These are phyloP conservation scores for Bothrops jararaca DNA, from an alignment of 2,113 vertebrate species.

Conservation along the genomic window DNA sequence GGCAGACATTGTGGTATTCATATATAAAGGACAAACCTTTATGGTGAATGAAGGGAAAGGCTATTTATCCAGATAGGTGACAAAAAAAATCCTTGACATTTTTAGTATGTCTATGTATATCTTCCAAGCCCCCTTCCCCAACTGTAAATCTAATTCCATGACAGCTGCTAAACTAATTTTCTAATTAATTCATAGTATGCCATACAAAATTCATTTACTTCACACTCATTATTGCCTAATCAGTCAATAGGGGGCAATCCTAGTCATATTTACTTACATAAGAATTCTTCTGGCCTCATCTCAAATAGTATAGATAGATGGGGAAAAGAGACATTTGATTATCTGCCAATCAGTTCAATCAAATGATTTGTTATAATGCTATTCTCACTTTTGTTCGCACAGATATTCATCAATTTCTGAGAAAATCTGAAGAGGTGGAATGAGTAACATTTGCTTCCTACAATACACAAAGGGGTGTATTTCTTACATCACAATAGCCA, in stretches of 20 bases:
- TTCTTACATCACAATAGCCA: neutral
- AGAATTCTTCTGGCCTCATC: neutral
- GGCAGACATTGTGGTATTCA: neutral
- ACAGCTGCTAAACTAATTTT: neutral
- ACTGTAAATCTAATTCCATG: neutral
- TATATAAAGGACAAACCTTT: neutral
- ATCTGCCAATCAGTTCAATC: neutral
- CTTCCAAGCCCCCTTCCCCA: neutral
- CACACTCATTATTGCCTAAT: neutral
- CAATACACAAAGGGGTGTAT: neutral
- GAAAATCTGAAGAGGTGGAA: neutral
- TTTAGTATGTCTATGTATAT: neutral
- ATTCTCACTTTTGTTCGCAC: neutral
- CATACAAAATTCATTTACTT: neutral
- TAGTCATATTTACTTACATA: neutral
- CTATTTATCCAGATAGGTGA: neutral
- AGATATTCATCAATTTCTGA: neutral
- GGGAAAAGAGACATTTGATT: neutral
- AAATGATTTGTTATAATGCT: neutral
- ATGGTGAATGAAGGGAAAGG: neutral
- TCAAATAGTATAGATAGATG: neutral
- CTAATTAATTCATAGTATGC: neutral
- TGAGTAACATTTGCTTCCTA: neutral
- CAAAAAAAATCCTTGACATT: neutral
- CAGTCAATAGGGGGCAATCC: neutral